Conservation (phyloP, 2,797 vertebrate species). For the Meda fulgida region DNA sequence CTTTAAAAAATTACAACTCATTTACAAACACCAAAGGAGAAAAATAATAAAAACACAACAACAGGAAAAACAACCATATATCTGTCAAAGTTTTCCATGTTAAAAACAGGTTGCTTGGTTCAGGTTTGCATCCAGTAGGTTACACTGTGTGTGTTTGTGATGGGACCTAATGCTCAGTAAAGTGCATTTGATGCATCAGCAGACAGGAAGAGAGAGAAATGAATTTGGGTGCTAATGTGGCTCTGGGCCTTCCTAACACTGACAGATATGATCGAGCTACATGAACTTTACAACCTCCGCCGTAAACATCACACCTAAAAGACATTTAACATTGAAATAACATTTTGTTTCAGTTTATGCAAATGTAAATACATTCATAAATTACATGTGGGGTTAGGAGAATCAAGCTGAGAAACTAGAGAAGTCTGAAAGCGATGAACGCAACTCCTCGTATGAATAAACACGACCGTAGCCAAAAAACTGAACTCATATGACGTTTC, state of each 20-base stretch:
- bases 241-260: constrained; percentile 82
- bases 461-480: constrained; percentile 36
- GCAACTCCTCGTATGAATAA: constrained; percentile 54
- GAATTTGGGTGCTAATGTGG: constrained; percentile 76
- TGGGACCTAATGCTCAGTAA: constrained; percentile 82
- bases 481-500: constrained; percentile 47
- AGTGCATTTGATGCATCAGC: constrained; percentile 84
- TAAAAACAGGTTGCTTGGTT: constrained; percentile 64
- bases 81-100: constrained; percentile 60
- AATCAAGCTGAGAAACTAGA: constrained; percentile 73
- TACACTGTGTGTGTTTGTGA: constrained; percentile 54
- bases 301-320: constrained; percentile 80
- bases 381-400: constrained; percentile 81
- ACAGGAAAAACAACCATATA: constrained; percentile 59
- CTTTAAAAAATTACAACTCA: constrained; percentile 56
- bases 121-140: constrained; percentile 62
- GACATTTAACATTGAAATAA: constrained; percentile 76
- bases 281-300: constrained; percentile 81
- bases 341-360: constrained; percentile 66
- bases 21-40: constrained; percentile 55
- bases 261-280: constrained; percentile 81
- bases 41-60: constrained; percentile 53
- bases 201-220: constrained; percentile 68
- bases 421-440: constrained; percentile 57
- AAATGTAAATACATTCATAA: constrained; percentile 84